Evolutionary conservation across 1,140 invertebrate genomes (phyloP).

Genomic region (Drosophila yakuba): DNA sequence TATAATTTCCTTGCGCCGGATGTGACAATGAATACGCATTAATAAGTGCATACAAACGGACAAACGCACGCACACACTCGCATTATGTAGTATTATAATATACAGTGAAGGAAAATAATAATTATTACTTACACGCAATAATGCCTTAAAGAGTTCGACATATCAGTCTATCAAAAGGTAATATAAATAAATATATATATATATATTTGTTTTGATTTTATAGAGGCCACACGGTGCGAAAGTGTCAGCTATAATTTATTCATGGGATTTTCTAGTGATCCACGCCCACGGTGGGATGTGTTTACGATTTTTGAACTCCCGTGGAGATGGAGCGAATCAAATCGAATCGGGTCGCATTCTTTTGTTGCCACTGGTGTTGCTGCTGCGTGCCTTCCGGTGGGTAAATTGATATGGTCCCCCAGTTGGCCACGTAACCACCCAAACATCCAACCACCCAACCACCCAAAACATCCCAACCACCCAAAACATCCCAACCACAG

Average conservation of each 20-base stretch:
- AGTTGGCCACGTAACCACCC: neutral
- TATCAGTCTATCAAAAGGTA: no score
- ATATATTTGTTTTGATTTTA: neutral
- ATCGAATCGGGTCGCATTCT: slow-evolving; percentile 22
- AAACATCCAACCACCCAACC: no score
- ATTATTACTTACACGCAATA: neutral
- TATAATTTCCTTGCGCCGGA: slow-evolving; percentile 80
- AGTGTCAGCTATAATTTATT: neutral
- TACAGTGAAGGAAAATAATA: slow-evolving; percentile 6
- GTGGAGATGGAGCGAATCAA: slow-evolving; percentile 24
- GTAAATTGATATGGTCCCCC: slow-evolving; percentile 68
- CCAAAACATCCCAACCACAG: neutral
- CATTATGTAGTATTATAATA: slow-evolving; percentile 6
- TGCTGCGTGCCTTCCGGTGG: slow-evolving; percentile 69
- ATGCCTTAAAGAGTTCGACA: no score
- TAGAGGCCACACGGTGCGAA: neutral
- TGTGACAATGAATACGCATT: slow-evolving; percentile 83
- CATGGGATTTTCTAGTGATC: neutral
- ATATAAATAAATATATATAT: neutral
- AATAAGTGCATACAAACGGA: slow-evolving; percentile 68
- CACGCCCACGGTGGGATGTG: slow-evolving; percentile 24
- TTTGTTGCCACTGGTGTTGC: slow-evolving; percentile 45
- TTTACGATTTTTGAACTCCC: slow-evolving; percentile 63
- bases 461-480: neutral
- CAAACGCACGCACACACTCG: slow-evolving; percentile 1